Base-by-base conservation (phyloP, 2,113 vertebrate genomes). In the Paramormyrops kingsleyae region DNA sequence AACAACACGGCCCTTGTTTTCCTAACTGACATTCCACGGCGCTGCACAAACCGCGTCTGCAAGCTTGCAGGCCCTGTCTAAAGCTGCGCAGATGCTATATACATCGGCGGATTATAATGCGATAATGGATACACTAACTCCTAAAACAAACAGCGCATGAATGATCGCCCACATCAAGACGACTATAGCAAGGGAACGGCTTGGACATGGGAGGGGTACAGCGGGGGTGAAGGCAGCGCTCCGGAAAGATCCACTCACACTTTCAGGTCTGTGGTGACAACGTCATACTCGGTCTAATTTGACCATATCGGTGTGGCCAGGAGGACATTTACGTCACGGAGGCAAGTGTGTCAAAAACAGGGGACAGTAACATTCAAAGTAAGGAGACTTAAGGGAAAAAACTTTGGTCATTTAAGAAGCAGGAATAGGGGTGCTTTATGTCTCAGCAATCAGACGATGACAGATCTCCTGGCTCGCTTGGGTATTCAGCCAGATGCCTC, bases 1-100 rank as follows among this genome's bases (percentile, higher is more conserved):
- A 44, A 19, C 77, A 46, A 13, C 49, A 56, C 21, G 3, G 39
- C 42, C 42, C 53, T 31, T 62, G 77, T 84, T 89, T 89, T 83
- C n/a, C 24, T 42, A 46, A 17, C 77, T 85, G 17, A 12, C 80
- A 89, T 50, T 88, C 87, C 74, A 47, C 0, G n/a, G 31, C 5
- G 80, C 56, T 88, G 93, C 93, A 93, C 89, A 94, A 91, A 91
- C 85, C 91, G 90, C 92, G 92, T 92, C 52, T 93, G 92, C 83
- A 80, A 89, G 89, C 90, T 77, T 47, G 77, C 77, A 89, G 89
- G 90, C 80, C 80, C 53, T 66, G 88, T 88, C 70, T 24, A n/a
- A 59, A 90, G 83, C 90, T 90, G 91, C 90, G 91, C 53, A 83
- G 52, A 84, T 90, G 90, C 90, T 93, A 91, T 90, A 92, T 92